A percentile compares a stretch with the other conserved stretches of the same genome.
These are phyloP conservation scores for Syrrhaptes paradoxus DNA, from an alignment of 2,113 vertebrate species.

Conservation along the genomic window DNA sequence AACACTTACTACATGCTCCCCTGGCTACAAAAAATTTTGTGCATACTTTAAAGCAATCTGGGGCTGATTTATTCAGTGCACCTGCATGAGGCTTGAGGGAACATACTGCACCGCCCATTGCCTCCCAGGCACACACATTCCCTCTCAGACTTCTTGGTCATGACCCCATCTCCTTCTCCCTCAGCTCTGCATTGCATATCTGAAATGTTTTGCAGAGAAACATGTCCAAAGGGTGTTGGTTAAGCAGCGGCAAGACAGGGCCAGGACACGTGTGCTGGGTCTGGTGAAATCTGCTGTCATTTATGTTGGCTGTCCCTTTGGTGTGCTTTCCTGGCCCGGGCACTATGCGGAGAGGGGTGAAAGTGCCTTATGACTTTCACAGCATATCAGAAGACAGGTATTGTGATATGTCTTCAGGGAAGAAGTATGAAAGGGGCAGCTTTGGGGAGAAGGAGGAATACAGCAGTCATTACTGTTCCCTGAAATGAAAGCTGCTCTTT, in stretches of 20 bases:
- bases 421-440: background rate
- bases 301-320: background rate
- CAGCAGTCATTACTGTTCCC: background rate
- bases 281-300: background rate
- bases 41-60: conserved; percentile 38
- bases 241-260: background rate
- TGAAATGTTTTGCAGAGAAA: conserved; percentile 1
- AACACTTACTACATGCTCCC: background rate
- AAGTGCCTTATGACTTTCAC: background rate
- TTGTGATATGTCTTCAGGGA: background rate
- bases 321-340: background rate
- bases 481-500: background rate
- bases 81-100: conserved; percentile 31
- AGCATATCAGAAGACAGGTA: background rate
- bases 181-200: background rate
- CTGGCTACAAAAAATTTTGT: background rate
- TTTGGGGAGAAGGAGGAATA: conserved; percentile 10
- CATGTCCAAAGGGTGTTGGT: background rate
- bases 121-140: background rate
- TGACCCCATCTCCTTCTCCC: conserved; percentile 10
- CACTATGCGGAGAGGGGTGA: background rate
- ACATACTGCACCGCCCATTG: background rate
- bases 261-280: fast-evolving
- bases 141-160: conserved; percentile 35
- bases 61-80: conserved; percentile 57